Conservation (phyloP, 2,888 invertebrate species). For the Scaptomyza flava region DNA sequence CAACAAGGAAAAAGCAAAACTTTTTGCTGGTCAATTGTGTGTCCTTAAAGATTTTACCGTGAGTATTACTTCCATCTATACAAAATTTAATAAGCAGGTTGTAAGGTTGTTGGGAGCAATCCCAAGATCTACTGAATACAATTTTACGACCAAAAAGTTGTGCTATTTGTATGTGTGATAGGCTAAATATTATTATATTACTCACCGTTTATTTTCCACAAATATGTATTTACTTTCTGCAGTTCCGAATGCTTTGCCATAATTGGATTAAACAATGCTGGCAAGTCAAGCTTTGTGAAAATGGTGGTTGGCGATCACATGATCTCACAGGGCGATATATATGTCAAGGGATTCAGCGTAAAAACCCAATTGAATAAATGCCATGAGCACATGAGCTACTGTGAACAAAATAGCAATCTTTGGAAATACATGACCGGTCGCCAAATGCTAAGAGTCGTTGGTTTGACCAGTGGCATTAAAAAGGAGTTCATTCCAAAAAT, state of each 20-base stretch:
- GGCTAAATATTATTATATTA: no score
- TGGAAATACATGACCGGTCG: constrained; percentile 88
- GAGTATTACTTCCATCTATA: not conserved
- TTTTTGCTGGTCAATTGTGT: constrained; percentile 17
- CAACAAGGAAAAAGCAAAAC: constrained; percentile 1
- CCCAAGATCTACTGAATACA: no score
- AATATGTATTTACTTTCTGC: not conserved
- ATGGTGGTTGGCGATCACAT: constrained; percentile 92
- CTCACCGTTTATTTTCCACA: no score
- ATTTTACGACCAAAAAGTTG: no score
- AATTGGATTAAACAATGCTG: constrained; percentile 92
- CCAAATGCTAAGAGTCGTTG: constrained; percentile 87
- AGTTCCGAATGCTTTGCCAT: constrained; percentile 91
- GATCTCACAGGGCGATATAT: constrained; percentile 89
- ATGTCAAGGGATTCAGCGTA: constrained; percentile 86
- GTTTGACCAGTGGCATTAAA: constrained; percentile 86
- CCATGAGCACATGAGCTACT: constrained; percentile 87
- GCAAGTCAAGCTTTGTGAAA: constrained; percentile 93
- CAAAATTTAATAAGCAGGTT: no score
- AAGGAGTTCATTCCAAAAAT: constrained; percentile 66
- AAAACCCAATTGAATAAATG: constrained; percentile 85
- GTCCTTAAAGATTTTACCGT: constrained; percentile 37
- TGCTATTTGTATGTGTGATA: no score
- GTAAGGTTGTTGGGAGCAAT: no score
- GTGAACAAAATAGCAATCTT: constrained; percentile 89